Conservation (phyloP, 1,140 invertebrate species). For the Wiebesia pumilae region DNA sequence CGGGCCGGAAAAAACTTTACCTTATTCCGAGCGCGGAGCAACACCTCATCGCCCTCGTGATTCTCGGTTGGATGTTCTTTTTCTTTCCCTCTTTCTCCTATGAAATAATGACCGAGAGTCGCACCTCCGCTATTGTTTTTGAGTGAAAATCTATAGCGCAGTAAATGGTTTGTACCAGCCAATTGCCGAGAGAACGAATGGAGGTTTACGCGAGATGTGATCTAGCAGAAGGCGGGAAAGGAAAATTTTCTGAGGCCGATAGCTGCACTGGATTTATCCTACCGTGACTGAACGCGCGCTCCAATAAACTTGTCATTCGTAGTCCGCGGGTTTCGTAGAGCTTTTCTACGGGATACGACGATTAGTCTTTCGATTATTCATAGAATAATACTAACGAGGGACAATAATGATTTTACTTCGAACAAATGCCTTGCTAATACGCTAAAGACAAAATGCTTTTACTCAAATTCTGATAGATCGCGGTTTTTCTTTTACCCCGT, state of each 20-base stretch:
- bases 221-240: slow-evolving; percentile 34
- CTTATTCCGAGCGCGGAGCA: not conserved
- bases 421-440: not conserved
- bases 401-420: not conserved
- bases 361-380: not conserved
- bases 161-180: slow-evolving; percentile 45
- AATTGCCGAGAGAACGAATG: slow-evolving; percentile 18
- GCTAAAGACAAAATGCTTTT: not conserved
- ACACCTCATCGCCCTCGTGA: slow-evolving; percentile 27
- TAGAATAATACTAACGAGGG: not conserved
- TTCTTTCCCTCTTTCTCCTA: not conserved
- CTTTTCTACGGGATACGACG: not conserved
- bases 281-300: slow-evolving; percentile 51
- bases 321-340: not conserved
- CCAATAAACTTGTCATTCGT: slow-evolving; percentile 52
- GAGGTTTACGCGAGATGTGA: slow-evolving; percentile 41
- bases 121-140: slow-evolving; percentile 45
- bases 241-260: slow-evolving; percentile 28
- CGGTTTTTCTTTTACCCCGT: not conserved
- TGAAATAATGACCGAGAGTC: not conserved
- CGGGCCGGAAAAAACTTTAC: slow-evolving; percentile 1
- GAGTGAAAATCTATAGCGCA: slow-evolving; percentile 48
- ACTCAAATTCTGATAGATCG: not conserved
- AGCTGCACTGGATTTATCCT: slow-evolving; percentile 39
- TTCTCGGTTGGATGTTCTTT: too few relatives aligned